Evolutionary conservation across 2,797 vertebrate genomes (phyloP).

Genomic region (Schizothorax lantsangensis): DNA sequence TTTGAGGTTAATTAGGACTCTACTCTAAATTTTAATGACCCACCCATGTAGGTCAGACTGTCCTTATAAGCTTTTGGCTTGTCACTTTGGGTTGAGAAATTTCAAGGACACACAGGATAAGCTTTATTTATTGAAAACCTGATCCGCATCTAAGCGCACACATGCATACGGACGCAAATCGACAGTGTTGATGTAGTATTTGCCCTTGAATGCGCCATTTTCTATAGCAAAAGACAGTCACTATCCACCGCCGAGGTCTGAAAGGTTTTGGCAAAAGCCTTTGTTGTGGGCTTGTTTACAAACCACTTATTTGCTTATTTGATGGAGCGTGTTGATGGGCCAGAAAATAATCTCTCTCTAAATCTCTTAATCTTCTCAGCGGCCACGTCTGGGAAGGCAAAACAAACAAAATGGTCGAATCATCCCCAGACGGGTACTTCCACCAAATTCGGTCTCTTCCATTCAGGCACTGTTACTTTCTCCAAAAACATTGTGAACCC

Average conservation of each 20-base stretch:
- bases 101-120: constrained; percentile 32
- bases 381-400: constrained; percentile 76
- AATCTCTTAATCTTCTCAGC: constrained; percentile 80
- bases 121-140: constrained; percentile 30
- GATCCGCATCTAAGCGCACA: constrained; percentile 1
- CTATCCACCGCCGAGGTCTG: constrained; percentile 58
- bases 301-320: constrained; percentile 60
- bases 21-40: constrained; percentile 42
- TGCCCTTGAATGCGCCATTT: background rate
- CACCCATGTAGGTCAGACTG: constrained; percentile 39
- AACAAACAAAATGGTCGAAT: constrained; percentile 75
- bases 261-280: constrained; percentile 17
- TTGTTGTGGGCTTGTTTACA: constrained; percentile 39
- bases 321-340: constrained; percentile 63
- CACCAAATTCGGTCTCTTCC: background rate
- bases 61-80: constrained; percentile 43
- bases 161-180: background rate
- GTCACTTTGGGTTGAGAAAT: constrained; percentile 12
- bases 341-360: constrained; percentile 68
- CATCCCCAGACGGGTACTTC: constrained; percentile 27
- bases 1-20: constrained; percentile 55
- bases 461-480: background rate
- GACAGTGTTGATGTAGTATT: background rate
- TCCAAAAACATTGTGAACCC: background rate
- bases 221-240: constrained; percentile 18